Base-by-base conservation (phyloP, 2,888 invertebrate species). In the Pammene fasciana region DNA sequence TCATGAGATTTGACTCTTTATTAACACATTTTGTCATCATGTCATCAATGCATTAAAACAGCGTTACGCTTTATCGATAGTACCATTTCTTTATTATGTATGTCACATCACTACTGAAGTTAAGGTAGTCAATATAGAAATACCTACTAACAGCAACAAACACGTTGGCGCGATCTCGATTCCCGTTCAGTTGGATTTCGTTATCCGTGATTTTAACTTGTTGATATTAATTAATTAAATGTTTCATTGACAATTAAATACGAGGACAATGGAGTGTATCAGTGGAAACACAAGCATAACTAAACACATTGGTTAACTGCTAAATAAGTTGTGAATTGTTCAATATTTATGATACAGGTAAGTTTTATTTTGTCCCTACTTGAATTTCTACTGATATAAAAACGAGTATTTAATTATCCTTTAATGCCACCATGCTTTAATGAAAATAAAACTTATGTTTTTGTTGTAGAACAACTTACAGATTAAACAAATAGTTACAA, bases 61-160 rank as follows among this genome's bases (percentile, higher is more conserved):
- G 8, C 18, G 4, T 26, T n/a, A 45, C 16, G 48, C 13, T 26
- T 36, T 50, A 41, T 52, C 62, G 62, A 62, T 52, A 52, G 5
- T 54, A 16, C 8, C 6, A 14, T 14, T 18, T 50, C 38, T 13
- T 13, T 9, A 38, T 13, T 6, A 36, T 8, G 18, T 5, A n/a
- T 34, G 13, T 13, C 52, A 18, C 62, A 52, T 52, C 62, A 62
- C 62, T 62, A 41, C 18, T 10, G 9, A 50, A 41, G 38, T 50
- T 61, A 38, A 50, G n/a, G 48, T 18, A 41, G 8, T 34, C 13
- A 8, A 34, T 54, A 34, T 36, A 54, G 54, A 54, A 3, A 38
- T 9, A 38, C 8, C 36, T 10, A 48, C 36, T 11, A 61, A 36
- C 48, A 61, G 61, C 48, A 18, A 50, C 61, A 61, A 38, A 48